phyloP scores from a whole-genome alignment of 2,888 invertebrate species.

The Alsophila aescularia region DNA sequence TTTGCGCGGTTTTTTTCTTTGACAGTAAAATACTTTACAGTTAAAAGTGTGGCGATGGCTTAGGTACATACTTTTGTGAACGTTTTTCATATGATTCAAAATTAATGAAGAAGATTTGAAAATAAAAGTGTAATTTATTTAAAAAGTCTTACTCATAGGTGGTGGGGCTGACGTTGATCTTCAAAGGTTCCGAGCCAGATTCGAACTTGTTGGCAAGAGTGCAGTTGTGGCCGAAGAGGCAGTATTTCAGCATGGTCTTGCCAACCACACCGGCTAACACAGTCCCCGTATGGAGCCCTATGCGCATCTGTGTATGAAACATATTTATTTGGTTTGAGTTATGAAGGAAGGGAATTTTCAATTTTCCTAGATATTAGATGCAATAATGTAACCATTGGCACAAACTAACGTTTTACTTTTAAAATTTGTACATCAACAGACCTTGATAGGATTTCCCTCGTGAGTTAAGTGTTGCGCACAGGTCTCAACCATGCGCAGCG shows the following conservation, averaged over 20 bases:
- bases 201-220: conserved; percentile 98
- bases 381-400: too few relatives aligned
- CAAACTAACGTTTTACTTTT: too few relatives aligned
- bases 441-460: conserved; percentile 95
- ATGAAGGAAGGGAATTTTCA: too few relatives aligned
- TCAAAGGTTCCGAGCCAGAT: conserved; percentile 95
- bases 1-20: too few relatives aligned
- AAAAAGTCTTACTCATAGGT: conserved; percentile 92
- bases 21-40: too few relatives aligned
- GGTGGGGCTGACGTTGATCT: conserved; percentile 96
- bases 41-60: too few relatives aligned
- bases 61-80: too few relatives aligned
- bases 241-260: conserved; percentile 96
- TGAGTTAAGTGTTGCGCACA: conserved; percentile 95
- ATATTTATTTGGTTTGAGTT: too few relatives aligned
- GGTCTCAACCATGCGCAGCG: conserved; percentile 95
- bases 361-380: too few relatives aligned
- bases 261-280: conserved; percentile 97
- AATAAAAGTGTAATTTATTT: neutral
- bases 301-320: conserved; percentile 92
- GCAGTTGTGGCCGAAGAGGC: conserved; percentile 97
- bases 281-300: conserved; percentile 96
- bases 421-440: conserved; percentile 55
- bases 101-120: neutral
- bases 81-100: too few relatives aligned